Evolutionary conservation across 2,888 invertebrate genomes (phyloP), one percentile per base, ranked within the genome.

Genomic region (Drosophila prolongata): DNA sequence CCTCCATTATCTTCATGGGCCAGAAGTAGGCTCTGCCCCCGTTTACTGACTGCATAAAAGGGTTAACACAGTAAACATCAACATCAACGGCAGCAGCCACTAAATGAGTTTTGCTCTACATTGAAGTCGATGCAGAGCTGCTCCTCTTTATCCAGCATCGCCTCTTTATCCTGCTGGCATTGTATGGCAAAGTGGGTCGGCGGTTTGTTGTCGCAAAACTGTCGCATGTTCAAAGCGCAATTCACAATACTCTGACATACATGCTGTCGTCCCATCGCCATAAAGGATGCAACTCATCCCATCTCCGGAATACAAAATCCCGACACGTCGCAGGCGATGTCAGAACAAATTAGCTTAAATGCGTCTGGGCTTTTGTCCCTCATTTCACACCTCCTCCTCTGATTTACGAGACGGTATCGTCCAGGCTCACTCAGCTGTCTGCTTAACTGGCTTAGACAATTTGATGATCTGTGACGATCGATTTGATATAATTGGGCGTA

Each of bases 81-180:
- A 50, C 56, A 62, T 40, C 62, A 46, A 14, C 42, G 43, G 37
- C 64, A 61, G 53, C 65, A 76, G 70, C 65, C 46, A 76, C 71
- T 68, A 87, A 87, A 82, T 87, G 86, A 76, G 83, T 78, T 83
- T 78, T 75, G 75, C 80, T 85, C 86, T 78, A 78, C 88, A 82
- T 87, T 82, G 84, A 87, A 49, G 70, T 14, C 44, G 62, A 54
- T 65, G 59, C 60, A 53, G 53, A 34, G 34, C 46, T 11, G 53
- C 66, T 47, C 53, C 64, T 40, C 37, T 64, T 64, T 34, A 42
- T 50, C 49, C 44, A 4, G 44, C 24, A 46, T 27, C 44, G 44
- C 44, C 44, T n/a, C 44, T 46, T 24, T 65, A 42, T 66, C 27
- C 60, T 54, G 60, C 19, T 24, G 46, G 64, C 69, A 83, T 83